A percentile compares a stretch with the other conserved stretches of the same genome.
Conservation (phyloP, 1,140 invertebrate species). For the Drosophila obscura region DNA sequence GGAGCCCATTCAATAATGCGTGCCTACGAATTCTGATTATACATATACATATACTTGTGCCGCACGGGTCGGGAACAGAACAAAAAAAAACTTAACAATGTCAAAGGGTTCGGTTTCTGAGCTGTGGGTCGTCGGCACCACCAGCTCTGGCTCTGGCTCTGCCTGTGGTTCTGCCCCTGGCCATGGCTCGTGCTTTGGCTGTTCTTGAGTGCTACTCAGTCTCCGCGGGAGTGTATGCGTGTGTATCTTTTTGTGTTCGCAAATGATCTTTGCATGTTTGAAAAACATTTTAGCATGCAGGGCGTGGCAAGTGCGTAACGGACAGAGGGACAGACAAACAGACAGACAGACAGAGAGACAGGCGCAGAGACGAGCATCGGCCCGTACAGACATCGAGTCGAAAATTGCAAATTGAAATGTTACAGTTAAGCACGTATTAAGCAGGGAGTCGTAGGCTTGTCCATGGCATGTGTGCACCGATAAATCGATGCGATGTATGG, state of each 20-base stretch:
- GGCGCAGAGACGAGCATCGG: slow-evolving; percentile 3
- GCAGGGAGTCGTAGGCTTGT: slow-evolving; percentile 33
- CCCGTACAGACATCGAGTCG: slow-evolving; percentile 29
- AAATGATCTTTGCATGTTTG: slow-evolving; percentile 80
- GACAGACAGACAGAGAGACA: slow-evolving; percentile 11
- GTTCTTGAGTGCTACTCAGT: too few species aligned
- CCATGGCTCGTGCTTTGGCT: too few species aligned
- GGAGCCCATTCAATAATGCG: slow-evolving; percentile 71
- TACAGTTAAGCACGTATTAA: slow-evolving; percentile 80
- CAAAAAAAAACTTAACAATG: slow-evolving; percentile 59
- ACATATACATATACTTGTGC: slow-evolving; percentile 32
- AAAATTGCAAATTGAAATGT: slow-evolving; percentile 80
- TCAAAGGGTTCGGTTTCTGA: slow-evolving; percentile 69
- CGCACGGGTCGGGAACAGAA: slow-evolving; percentile 51
- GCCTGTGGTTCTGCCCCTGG: background rate
- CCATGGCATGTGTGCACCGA: slow-evolving; percentile 40
- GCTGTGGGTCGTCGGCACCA: slow-evolving; percentile 26
- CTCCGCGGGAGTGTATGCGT: slow-evolving; percentile 6
- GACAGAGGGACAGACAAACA: slow-evolving; percentile 24
- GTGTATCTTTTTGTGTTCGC: slow-evolving; percentile 38
- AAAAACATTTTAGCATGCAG: slow-evolving; percentile 73
- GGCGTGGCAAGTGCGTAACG: slow-evolving; percentile 76
- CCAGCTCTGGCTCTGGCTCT: background rate
- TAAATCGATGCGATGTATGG: slow-evolving; percentile 71
- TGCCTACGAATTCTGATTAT: slow-evolving; percentile 80